Conservation (phyloP, 2,113 vertebrate species). For the Menura novaehollandiae region DNA sequence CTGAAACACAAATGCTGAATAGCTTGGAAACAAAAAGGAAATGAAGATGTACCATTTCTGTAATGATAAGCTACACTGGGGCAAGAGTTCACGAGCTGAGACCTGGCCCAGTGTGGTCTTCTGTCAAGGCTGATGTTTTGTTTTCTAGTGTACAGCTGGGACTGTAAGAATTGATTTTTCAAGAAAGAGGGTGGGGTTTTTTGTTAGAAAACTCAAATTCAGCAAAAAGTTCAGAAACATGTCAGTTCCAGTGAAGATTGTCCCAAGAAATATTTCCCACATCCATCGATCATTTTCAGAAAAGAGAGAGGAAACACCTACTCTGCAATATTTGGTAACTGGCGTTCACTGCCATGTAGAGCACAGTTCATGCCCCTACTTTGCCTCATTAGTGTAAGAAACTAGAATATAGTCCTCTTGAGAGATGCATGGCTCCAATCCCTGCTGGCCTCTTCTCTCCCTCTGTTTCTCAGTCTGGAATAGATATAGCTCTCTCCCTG, state of each 20-base stretch:
- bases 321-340: neutral
- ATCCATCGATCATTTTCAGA: neutral
- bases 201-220: neutral
- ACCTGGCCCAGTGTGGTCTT: neutral
- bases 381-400: neutral
- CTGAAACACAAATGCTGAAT: neutral
- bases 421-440: neutral
- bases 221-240: neutral
- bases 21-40: neutral
- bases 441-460: neutral
- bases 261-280: neutral
- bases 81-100: neutral
- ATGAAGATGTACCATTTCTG: neutral
- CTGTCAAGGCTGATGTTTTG: neutral
- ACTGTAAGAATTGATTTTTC: neutral
- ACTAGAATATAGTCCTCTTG: neutral
- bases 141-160: neutral
- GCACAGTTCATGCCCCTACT: neutral
- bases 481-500: accelerated
- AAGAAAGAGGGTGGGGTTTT: accelerated
- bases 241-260: neutral
- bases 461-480: neutral
- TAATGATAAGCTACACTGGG: neutral
- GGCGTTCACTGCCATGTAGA: neutral
- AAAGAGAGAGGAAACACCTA: neutral